Evolutionary conservation across 2,113 vertebrate species (phyloP).

Genomic region (Ceyx melanurus): DNA sequence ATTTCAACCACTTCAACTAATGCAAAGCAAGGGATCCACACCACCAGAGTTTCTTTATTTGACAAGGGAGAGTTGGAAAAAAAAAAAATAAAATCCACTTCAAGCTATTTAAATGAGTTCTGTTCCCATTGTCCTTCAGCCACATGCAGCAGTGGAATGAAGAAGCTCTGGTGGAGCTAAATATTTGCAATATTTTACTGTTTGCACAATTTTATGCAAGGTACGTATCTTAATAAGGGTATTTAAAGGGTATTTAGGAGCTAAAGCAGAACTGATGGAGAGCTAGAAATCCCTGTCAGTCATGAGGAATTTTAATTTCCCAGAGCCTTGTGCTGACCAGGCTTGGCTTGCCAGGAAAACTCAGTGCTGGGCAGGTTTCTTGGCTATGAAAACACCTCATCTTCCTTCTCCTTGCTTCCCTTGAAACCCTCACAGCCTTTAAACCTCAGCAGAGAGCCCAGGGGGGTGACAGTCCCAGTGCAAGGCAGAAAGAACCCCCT

Average conservation of each 20-base stretch:
- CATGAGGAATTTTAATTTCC: constrained; percentile 27
- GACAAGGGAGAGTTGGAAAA: background rate
- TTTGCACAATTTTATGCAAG: background rate
- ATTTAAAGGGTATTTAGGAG: constrained; percentile 6
- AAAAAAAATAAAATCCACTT: background rate
- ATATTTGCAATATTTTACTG: background rate
- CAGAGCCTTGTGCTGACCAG: background rate
- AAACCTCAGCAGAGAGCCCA: background rate
- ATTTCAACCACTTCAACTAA: constrained; percentile 25
- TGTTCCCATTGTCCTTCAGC: background rate
- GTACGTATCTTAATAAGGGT: background rate
- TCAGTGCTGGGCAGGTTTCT: background rate
- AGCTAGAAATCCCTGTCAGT: background rate
- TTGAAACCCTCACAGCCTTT: background rate
- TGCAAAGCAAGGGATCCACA: background rate
- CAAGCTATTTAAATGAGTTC: background rate
- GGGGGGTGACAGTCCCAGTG: no score
- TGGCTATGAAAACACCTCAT: background rate
- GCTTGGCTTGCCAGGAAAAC: constrained; percentile 2
- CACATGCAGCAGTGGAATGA: background rate
- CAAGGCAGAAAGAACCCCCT: background rate
- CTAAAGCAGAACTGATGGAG: background rate
- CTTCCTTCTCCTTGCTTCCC: background rate
- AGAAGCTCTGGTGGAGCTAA: background rate
- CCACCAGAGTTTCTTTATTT: background rate